A percentile compares a stretch with the other conserved stretches of the same genome.
Evolutionary conservation across 2,797 vertebrate genomes (phyloP).

Genomic region (Iguana delicatissima): DNA sequence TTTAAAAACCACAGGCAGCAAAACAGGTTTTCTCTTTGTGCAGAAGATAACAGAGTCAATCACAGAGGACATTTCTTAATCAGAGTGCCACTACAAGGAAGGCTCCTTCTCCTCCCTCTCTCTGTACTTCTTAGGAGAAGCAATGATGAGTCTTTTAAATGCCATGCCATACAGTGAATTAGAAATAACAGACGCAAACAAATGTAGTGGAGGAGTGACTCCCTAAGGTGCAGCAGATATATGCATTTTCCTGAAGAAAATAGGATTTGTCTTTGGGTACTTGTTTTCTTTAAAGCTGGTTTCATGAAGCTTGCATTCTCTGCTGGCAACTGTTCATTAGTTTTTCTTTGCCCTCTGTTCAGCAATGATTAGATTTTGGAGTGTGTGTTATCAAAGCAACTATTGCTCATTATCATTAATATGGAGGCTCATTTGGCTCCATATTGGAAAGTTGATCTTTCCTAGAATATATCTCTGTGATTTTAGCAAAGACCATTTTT

Average conservation of each 20-base stretch:
- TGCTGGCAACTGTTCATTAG: not conserved
- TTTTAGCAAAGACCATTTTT: not conserved
- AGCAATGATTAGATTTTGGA: not conserved
- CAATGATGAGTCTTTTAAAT: not conserved
- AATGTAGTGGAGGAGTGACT: not conserved
- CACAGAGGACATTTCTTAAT: not conserved
- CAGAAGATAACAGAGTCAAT: not conserved
- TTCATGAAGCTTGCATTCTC: not conserved
- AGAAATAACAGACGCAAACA: not conserved
- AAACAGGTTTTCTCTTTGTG: not conserved
- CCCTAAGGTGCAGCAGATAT: not conserved
- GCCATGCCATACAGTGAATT: not conserved
- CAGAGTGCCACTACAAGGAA: not conserved
- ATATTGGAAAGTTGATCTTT: not conserved
- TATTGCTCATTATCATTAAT: not conserved
- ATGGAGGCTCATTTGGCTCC: too few relatives aligned
- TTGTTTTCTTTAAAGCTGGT: slow-evolving; percentile 8
- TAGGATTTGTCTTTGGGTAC: not conserved
- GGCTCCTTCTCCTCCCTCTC: not conserved
- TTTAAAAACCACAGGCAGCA: not conserved
- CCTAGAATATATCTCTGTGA: not conserved
- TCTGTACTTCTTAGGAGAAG: not conserved
- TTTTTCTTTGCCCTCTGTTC: not conserved
- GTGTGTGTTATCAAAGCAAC: not conserved
- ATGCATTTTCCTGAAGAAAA: not conserved